These are phyloP conservation scores for Spodoptera littoralis DNA, from an alignment of 2,888 invertebrate genomes.

Conservation along the genomic window DNA sequence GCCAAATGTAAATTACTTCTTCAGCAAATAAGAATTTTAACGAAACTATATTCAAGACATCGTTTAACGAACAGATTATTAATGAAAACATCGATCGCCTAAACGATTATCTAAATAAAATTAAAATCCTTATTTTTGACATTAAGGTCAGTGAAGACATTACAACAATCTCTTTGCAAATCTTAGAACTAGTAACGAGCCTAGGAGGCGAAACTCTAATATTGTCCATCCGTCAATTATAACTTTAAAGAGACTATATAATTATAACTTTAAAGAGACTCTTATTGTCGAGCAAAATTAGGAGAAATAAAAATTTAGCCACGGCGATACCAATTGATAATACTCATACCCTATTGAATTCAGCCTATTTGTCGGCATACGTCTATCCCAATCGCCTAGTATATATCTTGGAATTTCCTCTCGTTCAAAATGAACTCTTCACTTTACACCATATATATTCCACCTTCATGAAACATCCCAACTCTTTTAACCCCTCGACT, in stretches of 20 bases:
- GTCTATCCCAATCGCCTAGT: too few species aligned
- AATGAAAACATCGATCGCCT: constrained; percentile 5
- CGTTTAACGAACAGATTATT: constrained; percentile 4
- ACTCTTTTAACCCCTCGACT: not conserved
- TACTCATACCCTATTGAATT: too few species aligned
- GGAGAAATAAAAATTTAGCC: too few species aligned
- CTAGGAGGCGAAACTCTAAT: constrained; percentile 2
- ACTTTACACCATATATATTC: too few species aligned
- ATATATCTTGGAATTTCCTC: too few species aligned
- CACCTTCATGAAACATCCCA: not conserved
- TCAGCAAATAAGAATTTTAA: not conserved
- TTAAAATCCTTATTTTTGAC: constrained; percentile 2
- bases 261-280: too few species aligned
- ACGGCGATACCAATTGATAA: too few species aligned
- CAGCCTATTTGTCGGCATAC: too few species aligned
- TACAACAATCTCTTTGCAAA: not conserved
- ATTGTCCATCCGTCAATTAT: constrained; percentile 2
- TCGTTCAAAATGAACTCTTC: too few species aligned
- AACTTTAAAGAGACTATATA: too few species aligned
- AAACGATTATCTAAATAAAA: not conserved
- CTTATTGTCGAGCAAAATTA: too few species aligned
- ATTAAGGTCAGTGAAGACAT: not conserved
- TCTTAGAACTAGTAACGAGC: constrained; percentile 3
- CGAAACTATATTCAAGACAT: constrained; percentile 3
- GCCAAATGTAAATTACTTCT: not conserved